A percentile compares a stretch with the other conserved stretches of the same genome.
phyloP scores from a whole-genome alignment of 2,888 invertebrate genomes.

The Acanthosepion esculentum region DNA sequence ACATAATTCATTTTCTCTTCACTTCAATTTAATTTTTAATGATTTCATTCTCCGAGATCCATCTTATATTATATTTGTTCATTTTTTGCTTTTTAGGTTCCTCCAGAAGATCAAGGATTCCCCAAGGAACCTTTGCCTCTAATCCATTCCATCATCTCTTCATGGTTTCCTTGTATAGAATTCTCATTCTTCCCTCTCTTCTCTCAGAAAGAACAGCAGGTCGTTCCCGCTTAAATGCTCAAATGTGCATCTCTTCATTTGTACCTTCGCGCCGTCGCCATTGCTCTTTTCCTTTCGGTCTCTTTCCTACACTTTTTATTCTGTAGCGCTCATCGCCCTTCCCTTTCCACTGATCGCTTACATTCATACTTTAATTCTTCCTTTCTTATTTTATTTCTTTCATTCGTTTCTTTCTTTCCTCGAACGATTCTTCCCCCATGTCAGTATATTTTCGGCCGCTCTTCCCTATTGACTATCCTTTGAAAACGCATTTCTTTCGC shows the following conservation, averaged over 20 bases:
- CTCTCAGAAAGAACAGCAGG: neutral
- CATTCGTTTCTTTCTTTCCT: neutral
- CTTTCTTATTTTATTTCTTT: neutral
- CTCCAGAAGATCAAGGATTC: constrained; percentile 12
- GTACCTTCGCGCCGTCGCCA: neutral
- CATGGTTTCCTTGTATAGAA: neutral
- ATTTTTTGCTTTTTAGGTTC: neutral
- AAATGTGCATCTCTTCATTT: neutral
- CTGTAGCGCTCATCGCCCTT: too few relatives aligned
- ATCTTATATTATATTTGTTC: neutral
- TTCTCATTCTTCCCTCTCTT: neutral
- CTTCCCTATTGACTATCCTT: neutral
- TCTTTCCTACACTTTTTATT: neutral
- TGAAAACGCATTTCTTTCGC: neutral
- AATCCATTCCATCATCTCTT: neutral
- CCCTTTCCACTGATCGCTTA: too few relatives aligned
- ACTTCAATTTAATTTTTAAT: constrained; percentile 6
- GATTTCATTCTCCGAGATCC: neutral
- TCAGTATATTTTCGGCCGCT: too few relatives aligned
- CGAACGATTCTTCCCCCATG: neutral
- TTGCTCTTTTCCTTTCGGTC: neutral
- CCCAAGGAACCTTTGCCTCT: constrained; percentile 4
- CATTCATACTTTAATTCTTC: neutral
- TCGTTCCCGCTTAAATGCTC: neutral
- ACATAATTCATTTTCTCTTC: neutral